These are phyloP conservation scores for Trichosurus vulpecula DNA, from an alignment of 2,797 vertebrate species.

Conservation along the genomic window DNA sequence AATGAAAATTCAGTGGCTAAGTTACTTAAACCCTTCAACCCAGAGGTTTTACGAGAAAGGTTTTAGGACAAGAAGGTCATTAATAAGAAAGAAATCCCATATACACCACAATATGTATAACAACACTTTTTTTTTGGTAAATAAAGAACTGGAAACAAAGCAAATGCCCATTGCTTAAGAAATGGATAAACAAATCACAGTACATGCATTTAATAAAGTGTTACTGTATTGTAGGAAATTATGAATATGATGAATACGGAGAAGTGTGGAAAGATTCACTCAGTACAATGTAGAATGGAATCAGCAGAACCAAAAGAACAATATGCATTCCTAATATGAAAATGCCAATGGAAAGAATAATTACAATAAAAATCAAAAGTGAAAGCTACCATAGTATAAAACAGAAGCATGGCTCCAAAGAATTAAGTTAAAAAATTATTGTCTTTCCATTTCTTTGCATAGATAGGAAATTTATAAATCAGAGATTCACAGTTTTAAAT, in stretches of 20 bases:
- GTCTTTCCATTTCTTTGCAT: not conserved
- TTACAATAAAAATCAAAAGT: not conserved
- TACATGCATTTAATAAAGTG: not conserved
- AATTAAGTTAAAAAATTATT: not conserved
- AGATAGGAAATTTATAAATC: not conserved
- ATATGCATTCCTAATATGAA: not conserved
- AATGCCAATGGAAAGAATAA: not conserved
- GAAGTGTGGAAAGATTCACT: not conserved
- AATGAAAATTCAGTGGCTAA: not conserved
- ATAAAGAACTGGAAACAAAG: not conserved
- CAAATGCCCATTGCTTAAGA: not conserved
- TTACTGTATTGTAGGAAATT: not conserved
- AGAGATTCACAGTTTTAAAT: not conserved
- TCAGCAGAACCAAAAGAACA: not conserved
- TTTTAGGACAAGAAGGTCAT: not conserved
- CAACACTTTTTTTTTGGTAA: not conserved
- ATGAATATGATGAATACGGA: not conserved
- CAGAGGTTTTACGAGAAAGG: not conserved
- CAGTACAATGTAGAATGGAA: not conserved
- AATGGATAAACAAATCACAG: not conserved
- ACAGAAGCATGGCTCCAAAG: not conserved
- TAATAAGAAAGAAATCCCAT: not conserved
- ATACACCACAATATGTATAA: not conserved
- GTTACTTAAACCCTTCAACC: not conserved
- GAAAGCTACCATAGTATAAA: not conserved